phyloP scores from a whole-genome alignment of 2,888 invertebrate genomes.

The Cryptocephalus primarius region DNA sequence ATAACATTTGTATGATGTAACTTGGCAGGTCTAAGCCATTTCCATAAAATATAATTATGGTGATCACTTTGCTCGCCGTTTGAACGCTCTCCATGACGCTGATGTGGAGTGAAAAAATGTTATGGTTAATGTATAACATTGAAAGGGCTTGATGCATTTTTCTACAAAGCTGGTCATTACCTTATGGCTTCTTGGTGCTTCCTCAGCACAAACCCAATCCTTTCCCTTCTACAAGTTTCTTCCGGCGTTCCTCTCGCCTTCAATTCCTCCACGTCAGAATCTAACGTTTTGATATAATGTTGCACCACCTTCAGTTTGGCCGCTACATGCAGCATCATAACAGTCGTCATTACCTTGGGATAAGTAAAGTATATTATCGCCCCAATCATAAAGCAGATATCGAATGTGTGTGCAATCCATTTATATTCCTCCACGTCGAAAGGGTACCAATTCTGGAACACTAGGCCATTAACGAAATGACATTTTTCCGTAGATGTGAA shows the following conservation, averaged over 20 bases:
- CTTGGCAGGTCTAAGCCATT: too few species aligned
- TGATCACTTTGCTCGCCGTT: too few species aligned
- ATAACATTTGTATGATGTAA: too few species aligned
- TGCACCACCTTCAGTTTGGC: slow-evolving; percentile 6
- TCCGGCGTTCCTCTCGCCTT: too few species aligned
- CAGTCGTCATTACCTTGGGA: slow-evolving; percentile 3
- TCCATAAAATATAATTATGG: too few species aligned
- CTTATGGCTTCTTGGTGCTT: slow-evolving; percentile 4
- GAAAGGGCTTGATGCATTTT: too few species aligned
- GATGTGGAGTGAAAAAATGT: too few species aligned
- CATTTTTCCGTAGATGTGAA: slow-evolving; percentile 4
- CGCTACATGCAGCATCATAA: slow-evolving; percentile 1
- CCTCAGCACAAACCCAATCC: not conserved
- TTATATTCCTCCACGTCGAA: slow-evolving; percentile 3
- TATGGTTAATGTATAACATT: too few species aligned
- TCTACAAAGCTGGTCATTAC: not conserved
- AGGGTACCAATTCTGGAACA: slow-evolving; percentile 7
- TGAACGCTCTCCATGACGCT: too few species aligned
- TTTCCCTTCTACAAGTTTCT: not conserved
- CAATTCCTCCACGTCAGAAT: not conserved
- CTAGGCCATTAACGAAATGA: slow-evolving; percentile 2
- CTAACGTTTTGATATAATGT: not conserved
- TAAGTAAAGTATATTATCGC: slow-evolving; percentile 3
- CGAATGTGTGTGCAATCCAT: slow-evolving; percentile 5
- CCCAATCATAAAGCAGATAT: slow-evolving; percentile 2